A percentile compares a stretch with the other conserved stretches of the same genome.
Evolutionary conservation across 30 jellyfish, hydroid and myxozoan species (phyloP).

Genomic region (Hydractinia echinata): DNA sequence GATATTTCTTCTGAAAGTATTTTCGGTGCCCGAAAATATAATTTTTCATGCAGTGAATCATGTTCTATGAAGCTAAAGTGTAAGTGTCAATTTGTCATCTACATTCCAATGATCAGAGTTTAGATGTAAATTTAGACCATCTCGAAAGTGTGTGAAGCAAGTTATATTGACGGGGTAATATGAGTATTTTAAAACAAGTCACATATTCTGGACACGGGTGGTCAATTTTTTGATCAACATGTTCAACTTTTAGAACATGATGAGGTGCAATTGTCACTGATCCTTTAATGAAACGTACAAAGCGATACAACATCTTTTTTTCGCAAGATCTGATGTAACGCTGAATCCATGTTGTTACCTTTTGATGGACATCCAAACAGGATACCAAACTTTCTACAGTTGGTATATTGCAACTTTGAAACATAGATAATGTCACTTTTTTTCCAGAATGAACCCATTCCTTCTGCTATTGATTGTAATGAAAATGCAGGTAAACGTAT

Average conservation of each 20-base stretch:
- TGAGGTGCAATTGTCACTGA: background rate
- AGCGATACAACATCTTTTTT: background rate
- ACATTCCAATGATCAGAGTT: background rate
- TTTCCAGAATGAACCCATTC: constrained; percentile 14
- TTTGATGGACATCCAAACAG: constrained; percentile 1
- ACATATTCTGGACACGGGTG: constrained; percentile 4
- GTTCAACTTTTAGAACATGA: background rate
- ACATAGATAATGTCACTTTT: background rate
- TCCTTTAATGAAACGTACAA: constrained; percentile 20
- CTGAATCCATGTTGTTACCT: constrained; percentile 14
- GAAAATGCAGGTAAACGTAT: constrained; percentile 10
- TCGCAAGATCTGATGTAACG: constrained; percentile 19
- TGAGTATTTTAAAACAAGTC: constrained; percentile 10
- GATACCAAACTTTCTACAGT: constrained; percentile 1
- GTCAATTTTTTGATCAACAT: constrained; percentile 14
- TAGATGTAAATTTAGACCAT: background rate
- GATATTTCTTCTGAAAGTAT: too few species aligned
- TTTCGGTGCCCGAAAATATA: too few species aligned
- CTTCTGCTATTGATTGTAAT: constrained; percentile 10
- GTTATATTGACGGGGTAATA: constrained; percentile 1
- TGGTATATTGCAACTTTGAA: background rate
- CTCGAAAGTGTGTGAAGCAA: constrained; percentile 12
- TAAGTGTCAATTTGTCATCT: too few species aligned
- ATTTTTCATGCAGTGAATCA: too few species aligned
- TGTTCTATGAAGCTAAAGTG: too few species aligned